Conservation (phyloP, 2,888 invertebrate species). For the Baccha elongata region DNA sequence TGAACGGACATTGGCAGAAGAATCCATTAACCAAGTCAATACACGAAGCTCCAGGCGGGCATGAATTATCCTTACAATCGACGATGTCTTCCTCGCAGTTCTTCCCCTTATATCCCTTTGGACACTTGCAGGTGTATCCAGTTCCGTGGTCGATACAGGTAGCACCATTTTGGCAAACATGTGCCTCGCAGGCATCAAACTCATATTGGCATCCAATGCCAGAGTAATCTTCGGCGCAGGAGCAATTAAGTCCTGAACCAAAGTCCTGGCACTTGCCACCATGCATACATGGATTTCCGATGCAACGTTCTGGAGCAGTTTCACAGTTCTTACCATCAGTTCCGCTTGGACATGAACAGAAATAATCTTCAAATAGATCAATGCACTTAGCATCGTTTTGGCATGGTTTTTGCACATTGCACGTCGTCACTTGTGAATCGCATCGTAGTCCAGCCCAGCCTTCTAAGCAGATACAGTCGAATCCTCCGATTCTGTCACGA, state of each 20-base stretch:
- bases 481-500: conserved; percentile 92
- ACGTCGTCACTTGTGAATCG: conserved; percentile 93
- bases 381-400: conserved; percentile 96
- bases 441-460: conserved; percentile 95
- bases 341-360: conserved; percentile 91
- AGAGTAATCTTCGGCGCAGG: conserved; percentile 92
- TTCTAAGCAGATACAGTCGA: conserved; percentile 90
- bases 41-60: conserved; percentile 96
- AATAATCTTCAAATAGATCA: conserved; percentile 90
- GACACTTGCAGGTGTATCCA: conserved; percentile 93
- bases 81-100: conserved; percentile 95
- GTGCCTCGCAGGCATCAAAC: conserved; percentile 94
- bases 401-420: conserved; percentile 91
- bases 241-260: conserved; percentile 96
- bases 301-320: conserved; percentile 93
- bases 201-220: conserved; percentile 97
- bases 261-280: conserved; percentile 97
- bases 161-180: conserved; percentile 96
- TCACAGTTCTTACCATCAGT: conserved; percentile 98
- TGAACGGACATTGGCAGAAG: conserved; percentile 98
- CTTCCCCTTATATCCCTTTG: conserved; percentile 90
- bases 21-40: conserved; percentile 95
- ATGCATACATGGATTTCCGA: conserved; percentile 93
- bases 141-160: conserved; percentile 93
- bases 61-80: conserved; percentile 96